Evolutionary conservation across 2,113 vertebrate species (phyloP).

Genomic region (Osmerus eperlanus): DNA sequence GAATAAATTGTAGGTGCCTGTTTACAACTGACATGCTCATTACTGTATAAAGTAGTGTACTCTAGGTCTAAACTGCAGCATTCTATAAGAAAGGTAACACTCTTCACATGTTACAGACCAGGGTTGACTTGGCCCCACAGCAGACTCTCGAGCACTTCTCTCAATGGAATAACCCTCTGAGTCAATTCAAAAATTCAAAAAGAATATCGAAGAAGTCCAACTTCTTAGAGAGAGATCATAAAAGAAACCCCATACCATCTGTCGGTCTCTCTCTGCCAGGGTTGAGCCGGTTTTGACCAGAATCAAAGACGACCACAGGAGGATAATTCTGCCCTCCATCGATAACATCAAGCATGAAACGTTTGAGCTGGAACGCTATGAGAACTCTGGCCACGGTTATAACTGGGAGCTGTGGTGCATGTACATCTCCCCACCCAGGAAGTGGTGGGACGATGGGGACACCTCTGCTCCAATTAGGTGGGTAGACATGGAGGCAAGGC

Average conservation of each 20-base stretch:
- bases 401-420: slow-evolving; percentile 99
- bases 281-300: slow-evolving; percentile 90
- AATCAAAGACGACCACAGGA: slow-evolving; percentile 87
- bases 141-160: background rate
- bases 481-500: background rate
- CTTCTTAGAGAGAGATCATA: background rate
- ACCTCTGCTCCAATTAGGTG: slow-evolving; percentile 90
- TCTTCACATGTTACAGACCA: background rate
- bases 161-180: slow-evolving; percentile 28
- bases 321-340: slow-evolving; percentile 92
- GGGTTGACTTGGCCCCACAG: slow-evolving; percentile 6
- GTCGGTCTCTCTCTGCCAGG: slow-evolving; percentile 66
- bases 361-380: slow-evolving; percentile 93
- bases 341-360: slow-evolving; percentile 97
- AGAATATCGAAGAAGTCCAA: slow-evolving; percentile 43
- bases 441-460: slow-evolving; percentile 96
- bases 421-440: slow-evolving; percentile 96
- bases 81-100: background rate
- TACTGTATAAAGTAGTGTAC: background rate
- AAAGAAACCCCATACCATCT: background rate
- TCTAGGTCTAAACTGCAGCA: background rate
- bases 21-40: background rate
- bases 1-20: background rate
- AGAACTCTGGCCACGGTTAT: slow-evolving; percentile 93
- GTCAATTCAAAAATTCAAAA: slow-evolving; percentile 28